These are phyloP conservation scores for Drepana falcataria DNA, from an alignment of 2,888 invertebrate species.

Conservation along the genomic window DNA sequence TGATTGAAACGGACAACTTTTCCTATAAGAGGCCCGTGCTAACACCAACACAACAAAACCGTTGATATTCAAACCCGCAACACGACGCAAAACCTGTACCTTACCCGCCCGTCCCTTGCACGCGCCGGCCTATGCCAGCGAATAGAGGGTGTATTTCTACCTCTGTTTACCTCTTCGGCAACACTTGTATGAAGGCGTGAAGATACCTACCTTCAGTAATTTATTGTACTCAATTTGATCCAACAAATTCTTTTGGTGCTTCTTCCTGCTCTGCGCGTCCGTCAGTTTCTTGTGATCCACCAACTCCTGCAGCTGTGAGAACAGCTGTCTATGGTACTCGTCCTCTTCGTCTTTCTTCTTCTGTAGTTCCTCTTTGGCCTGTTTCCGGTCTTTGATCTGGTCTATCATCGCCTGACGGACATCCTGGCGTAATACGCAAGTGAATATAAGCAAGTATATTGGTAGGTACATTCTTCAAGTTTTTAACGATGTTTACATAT, in stretches of 20 bases:
- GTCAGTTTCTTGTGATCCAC: constrained; percentile 34
- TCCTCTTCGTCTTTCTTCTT: constrained; percentile 34
- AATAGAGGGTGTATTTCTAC: no score
- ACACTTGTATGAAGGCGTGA: not conserved
- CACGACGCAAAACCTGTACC: no score
- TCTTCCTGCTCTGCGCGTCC: constrained; percentile 39
- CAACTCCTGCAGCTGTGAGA: constrained; percentile 37
- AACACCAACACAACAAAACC: no score
- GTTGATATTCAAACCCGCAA: no score
- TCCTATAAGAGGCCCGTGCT: no score
- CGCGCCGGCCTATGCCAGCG: no score
- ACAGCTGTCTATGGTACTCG: constrained; percentile 43
- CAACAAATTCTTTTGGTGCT: constrained; percentile 40
- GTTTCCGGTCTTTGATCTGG: constrained; percentile 49
- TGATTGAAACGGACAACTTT: no score
- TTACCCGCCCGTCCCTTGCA: no score
- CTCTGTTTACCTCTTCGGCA: no score
- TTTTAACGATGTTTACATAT: no score
- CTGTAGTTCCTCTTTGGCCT: constrained; percentile 29
- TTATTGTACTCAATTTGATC: constrained; percentile 60
- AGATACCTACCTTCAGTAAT: constrained; percentile 47
- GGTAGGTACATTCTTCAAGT: no score
- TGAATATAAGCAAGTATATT: no score
- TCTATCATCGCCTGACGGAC: constrained; percentile 49
- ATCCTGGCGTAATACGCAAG: constrained; percentile 30